A percentile compares a stretch with the other conserved stretches of the same genome.
phyloP scores from a whole-genome alignment of 2,797 vertebrate species.

The Cygnus olor region DNA sequence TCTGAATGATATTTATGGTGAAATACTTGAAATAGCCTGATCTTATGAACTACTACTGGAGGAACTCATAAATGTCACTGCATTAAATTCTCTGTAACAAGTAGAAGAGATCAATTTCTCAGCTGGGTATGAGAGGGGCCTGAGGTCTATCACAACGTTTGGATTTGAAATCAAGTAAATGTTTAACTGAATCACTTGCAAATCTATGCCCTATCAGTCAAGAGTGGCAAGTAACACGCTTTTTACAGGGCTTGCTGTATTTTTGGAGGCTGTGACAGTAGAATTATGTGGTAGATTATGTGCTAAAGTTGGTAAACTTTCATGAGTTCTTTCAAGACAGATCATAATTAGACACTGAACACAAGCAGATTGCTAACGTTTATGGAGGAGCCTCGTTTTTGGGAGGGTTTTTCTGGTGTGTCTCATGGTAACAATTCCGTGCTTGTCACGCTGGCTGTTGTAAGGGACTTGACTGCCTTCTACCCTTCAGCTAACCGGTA shows the following conservation, averaged over 20 bases:
- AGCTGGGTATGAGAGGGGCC: background rate
- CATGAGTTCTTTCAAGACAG: background rate
- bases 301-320: background rate
- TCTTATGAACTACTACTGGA: background rate
- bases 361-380: background rate
- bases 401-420: background rate
- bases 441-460: background rate
- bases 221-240: background rate
- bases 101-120: background rate
- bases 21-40: background rate
- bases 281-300: background rate
- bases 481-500: background rate
- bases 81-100: slow-evolving; percentile 32
- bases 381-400: background rate
- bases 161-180: background rate
- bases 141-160: background rate
- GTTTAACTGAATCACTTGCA: background rate
- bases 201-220: background rate
- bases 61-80: background rate
- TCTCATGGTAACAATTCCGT: background rate
- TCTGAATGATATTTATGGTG: background rate
- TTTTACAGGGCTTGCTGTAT: background rate
- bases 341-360: background rate
- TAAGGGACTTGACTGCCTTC: background rate
- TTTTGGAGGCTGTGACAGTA: background rate